These are phyloP conservation scores for Maconellicoccus hirsutus DNA, from an alignment of 1,140 invertebrate genomes.

Conservation along the genomic window DNA sequence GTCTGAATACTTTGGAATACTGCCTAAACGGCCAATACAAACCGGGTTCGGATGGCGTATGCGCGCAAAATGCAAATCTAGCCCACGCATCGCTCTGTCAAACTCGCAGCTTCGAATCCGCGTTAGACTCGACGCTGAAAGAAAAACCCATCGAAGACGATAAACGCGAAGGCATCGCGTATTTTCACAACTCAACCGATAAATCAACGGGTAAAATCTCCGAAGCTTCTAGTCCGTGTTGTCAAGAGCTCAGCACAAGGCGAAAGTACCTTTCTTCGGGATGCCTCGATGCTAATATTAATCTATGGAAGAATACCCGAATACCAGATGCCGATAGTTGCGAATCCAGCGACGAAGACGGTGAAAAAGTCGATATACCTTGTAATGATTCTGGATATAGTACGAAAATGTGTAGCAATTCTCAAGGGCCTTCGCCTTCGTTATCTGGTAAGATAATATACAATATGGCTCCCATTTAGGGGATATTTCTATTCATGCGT, in stretches of 20 bases:
- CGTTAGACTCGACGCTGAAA: neutral
- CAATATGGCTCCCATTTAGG: too few relatives aligned
- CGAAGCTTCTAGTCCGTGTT: neutral
- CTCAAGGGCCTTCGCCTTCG: conserved; percentile 61
- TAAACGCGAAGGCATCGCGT: neutral
- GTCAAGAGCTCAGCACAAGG: neutral
- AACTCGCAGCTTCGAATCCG: conserved; percentile 26
- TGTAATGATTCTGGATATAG: conserved; percentile 57
- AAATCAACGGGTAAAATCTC: neutral
- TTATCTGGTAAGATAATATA: conserved; percentile 43
- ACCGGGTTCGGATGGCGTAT: conserved; percentile 30
- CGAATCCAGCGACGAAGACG: neutral
- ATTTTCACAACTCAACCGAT: neutral
- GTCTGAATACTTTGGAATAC: conserved; percentile 61
- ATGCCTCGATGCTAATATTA: neutral
- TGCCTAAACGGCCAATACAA: conserved; percentile 39
- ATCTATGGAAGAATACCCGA: neutral
- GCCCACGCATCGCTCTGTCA: neutral
- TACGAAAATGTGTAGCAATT: conserved; percentile 61
- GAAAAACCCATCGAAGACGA: neutral
- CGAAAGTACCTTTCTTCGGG: neutral
- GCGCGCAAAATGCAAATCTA: neutral
- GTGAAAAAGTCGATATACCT: conserved; percentile 24
- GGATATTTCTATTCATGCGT: too few relatives aligned
- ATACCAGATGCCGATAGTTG: conserved; percentile 4